These are phyloP conservation scores for Bombus haemorrhoidalis DNA, from an alignment of 1,140 invertebrate genomes.

Conservation along the genomic window DNA sequence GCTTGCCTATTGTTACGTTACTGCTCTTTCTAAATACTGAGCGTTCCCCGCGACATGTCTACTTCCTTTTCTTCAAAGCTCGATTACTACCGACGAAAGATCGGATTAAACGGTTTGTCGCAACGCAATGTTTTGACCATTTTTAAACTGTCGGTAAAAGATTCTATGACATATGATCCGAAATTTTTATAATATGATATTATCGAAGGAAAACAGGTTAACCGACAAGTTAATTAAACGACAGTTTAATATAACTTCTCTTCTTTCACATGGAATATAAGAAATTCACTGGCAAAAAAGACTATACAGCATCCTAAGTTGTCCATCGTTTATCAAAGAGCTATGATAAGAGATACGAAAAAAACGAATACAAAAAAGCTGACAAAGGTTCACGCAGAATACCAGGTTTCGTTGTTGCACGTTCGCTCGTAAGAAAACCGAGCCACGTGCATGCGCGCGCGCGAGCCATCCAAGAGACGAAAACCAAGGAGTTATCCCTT, in stretches of 20 bases:
- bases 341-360: neutral
- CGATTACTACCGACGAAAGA: neutral
- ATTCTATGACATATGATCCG: neutral
- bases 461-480: constrained; percentile 11
- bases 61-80: neutral
- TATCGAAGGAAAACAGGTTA: neutral
- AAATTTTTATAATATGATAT: neutral
- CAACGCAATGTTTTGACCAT: neutral
- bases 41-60: constrained; percentile 9
- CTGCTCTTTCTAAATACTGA: constrained; percentile 62
- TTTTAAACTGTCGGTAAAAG: neutral
- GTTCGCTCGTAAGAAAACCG: constrained; percentile 35
- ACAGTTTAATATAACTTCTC: too few relatives aligned
- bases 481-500: constrained; percentile 50
- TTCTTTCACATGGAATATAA: too few relatives aligned
- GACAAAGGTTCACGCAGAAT: constrained; percentile 40
- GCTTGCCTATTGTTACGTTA: constrained; percentile 65
- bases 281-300: too few relatives aligned
- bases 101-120: neutral
- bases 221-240: too few relatives aligned
- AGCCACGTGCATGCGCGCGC: neutral
- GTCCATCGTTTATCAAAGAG: neutral
- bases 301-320: too few relatives aligned
- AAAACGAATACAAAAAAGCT: constrained; percentile 1
- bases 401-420: constrained; percentile 26